Base-by-base conservation (phyloP, 2,113 vertebrate species). In the Neopipo cinnamomea region DNA sequence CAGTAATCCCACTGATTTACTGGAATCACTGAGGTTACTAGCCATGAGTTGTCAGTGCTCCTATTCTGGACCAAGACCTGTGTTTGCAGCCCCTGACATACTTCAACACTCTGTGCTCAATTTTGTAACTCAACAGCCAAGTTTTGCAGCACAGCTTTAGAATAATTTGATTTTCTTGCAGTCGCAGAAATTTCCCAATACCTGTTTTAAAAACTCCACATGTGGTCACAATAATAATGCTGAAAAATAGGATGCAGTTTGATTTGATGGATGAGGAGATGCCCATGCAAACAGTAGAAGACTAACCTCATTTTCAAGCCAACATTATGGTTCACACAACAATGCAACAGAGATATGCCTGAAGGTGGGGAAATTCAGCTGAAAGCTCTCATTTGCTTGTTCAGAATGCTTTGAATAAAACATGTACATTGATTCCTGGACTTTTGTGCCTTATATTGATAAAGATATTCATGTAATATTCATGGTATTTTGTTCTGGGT, bases 11-110 rank as follows among this genome's bases (percentile, higher is more conserved):
- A 23, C 24, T 52, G 39, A 68, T 25, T 77, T 61, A 85, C 63
- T 27, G 35, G 65, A 20, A 72, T 63, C 65, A 24, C 18, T 78
- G 55, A 75, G 35, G 31, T 58, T 81, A 55, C 42, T 42, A 67
- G 65, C 10, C 23, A 25, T 8, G 28, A 58, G 44, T 56, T 23
- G 41, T 7, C 0, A 0, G 9, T 61, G 28, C 21, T 74, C 89
- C 68, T 82, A 5, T 33, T 84, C 61, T 37, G 8, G 30, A 42
- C 17, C 21, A 86, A 63, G 46, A 42, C 25, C 41, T 41, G 31
- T 78, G 11, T 82, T 53, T 81, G 52, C 35, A 91, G 62, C 17
- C 44, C 27, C 14, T 28, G 12, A 49, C 17, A 52, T 6, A 13
- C 19, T 87, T 77, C 31, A 72, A 5, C 35, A 82, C 14, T 72